phyloP scores from a whole-genome alignment of 2,797 vertebrate genomes.

The Anas flavirostris region DNA sequence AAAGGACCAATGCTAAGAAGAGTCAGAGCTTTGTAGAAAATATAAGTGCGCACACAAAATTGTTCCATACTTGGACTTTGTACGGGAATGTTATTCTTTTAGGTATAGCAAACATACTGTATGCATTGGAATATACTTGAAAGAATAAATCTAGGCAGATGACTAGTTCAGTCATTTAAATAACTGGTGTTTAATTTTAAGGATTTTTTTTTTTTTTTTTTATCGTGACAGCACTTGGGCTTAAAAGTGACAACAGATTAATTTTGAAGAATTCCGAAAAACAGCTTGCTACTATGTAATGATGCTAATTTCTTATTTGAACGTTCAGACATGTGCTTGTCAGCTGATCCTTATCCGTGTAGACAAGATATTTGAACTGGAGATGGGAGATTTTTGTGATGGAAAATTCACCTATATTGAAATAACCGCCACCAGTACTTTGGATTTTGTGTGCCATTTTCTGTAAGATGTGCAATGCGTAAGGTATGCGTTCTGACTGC shows the following conservation, averaged over 20 bases:
- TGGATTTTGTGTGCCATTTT: constrained; percentile 39
- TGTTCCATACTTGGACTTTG: not conserved
- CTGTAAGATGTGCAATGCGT: not conserved
- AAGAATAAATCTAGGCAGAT: not conserved
- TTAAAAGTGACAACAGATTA: constrained; percentile 48
- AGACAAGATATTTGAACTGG: not conserved
- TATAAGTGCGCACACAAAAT: not conserved
- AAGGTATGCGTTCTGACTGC: not conserved
- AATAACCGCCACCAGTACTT: not conserved
- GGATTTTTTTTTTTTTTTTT: not conserved
- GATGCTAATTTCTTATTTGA: constrained; percentile 24
- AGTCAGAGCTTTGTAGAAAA: not conserved
- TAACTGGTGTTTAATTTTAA: constrained; percentile 20
- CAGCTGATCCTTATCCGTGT: constrained; percentile 15
- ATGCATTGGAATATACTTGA: not conserved
- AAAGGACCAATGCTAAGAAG: not conserved
- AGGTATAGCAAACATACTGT: not conserved
- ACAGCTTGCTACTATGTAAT: constrained; percentile 34
- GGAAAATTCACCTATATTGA: not conserved
- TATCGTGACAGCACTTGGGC: constrained; percentile 9
- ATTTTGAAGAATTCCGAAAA: constrained; percentile 55
- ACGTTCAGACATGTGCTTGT: constrained; percentile 9
- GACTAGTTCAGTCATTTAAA: not conserved
- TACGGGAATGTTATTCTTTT: not conserved
- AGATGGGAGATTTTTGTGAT: constrained; percentile 26